Base-by-base conservation (phyloP, 2,888 invertebrate species). In the Tetranychus piercei region DNA sequence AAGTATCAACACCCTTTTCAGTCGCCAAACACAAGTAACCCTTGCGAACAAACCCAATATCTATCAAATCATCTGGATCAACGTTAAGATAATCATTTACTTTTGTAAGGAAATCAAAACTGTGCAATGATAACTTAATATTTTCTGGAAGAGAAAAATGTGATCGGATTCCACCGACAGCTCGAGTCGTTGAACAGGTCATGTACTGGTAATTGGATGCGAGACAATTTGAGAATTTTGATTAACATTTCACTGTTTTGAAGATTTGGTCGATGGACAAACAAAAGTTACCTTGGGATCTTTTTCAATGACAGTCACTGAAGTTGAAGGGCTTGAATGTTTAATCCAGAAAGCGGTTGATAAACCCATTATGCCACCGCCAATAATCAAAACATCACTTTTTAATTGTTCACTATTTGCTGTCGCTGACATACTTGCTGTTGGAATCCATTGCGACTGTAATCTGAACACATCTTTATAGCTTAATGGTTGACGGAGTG, bases 81-180 rank as follows among this genome's bases (percentile, higher is more conserved):
- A 86, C 83, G 78, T 82, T 80, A 18, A 86, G 80, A 79, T 85
- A 82, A 77, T 84, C 81, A 73, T 83, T 83, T 71, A 85, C 82
- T 79, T 90, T 88, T 74, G 93, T 85, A 74, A 99, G 82, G 83
- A 97, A 99, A 74, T 97, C 91, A 9, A 91, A 88, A 44, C 91
- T 89, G 82, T 87, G 94, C 77, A 93, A 82, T 0, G 95, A 91
- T 87, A 99, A 89, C 81, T 90, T 86, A 74, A 99, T 89, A 83
- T 96, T 96, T 85, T 99, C 97, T 75, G 89, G 88, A 11, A 93
- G 82, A 0, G 93, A 90, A 83, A 92, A 97, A 82, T 99, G 97
- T 81, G 95, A 95, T 8, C 91, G 85, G 74, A 99, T 82, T 11
- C 90, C 90, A 44, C 94, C 94, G n/a, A 88, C 87, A 8, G 92